Base-by-base conservation (phyloP, 2,113 vertebrate species). In the Trichomycterus rosablanca region DNA sequence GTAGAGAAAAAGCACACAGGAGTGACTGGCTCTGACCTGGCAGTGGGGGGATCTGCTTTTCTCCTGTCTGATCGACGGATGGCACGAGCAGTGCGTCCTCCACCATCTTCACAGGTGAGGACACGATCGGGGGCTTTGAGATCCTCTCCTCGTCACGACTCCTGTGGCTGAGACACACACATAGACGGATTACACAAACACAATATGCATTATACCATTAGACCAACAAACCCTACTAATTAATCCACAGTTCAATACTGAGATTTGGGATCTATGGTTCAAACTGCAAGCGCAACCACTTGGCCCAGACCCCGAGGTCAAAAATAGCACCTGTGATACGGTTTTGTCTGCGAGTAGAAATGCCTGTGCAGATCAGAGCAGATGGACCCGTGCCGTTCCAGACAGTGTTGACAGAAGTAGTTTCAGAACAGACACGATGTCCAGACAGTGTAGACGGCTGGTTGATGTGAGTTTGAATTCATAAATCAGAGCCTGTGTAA, bases 141-240 rank as follows among this genome's bases (percentile, higher is more conserved):
- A 82, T 45, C 59, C 86, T 88, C 12, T 98, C 94, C 35, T 98
- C 95, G 59, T 97, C 93, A 84, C 89, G 89, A 84, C 90, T 95
- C 76, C 91, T 88, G 78, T 89, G 91, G 78, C 93, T 97, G 20
- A 28, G 1, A 65, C 66, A 85, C 77, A 59, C 88, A 59, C 50
- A 69, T 39, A 53, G 8, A 49, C 2, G 2, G 4, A 11, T 6
- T 9, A 35, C 14, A 2, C 34, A 11, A 12, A 35, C n/a, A n/a
- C n/a, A n/a, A n/a, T n/a, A n/a, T n/a, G n/a, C n/a, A n/a, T n/a
- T n/a, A n/a, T n/a, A n/a, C n/a, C n/a, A n/a, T n/a, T n/a, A n/a
- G n/a, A n/a, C n/a, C n/a, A n/a, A n/a, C n/a, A n/a, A n/a, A n/a
- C n/a, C n/a, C n/a, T n/a, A n/a, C n/a, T n/a, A n/a, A n/a, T n/a